phyloP scores from a whole-genome alignment of 2,888 invertebrate genomes.

The Dusona sp. region DNA sequence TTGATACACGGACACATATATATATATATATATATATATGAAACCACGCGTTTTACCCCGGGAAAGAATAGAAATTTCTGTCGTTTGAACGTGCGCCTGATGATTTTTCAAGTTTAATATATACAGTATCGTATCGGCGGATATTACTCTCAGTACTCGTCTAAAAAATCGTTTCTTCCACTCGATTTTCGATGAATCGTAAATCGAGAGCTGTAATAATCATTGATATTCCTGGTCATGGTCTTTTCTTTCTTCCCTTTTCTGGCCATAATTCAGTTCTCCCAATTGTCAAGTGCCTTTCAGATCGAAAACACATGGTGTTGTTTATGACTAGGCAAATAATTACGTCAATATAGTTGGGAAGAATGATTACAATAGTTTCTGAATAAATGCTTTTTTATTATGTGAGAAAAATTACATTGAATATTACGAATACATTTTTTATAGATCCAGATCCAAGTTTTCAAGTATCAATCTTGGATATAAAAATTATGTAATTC shows the following conservation, averaged over 20 bases:
- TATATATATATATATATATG: neutral
- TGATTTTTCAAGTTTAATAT: slow-evolving; percentile 60
- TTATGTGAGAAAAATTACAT: no score
- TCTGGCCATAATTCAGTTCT: slow-evolving; percentile 5
- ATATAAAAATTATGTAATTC: neutral
- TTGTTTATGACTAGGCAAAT: neutral
- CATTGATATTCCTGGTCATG: neutral
- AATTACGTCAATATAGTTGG: neutral
- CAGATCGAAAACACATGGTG: slow-evolving; percentile 10
- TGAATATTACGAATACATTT: no score
- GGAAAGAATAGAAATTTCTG: slow-evolving; percentile 55
- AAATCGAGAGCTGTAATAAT: slow-evolving; percentile 22
- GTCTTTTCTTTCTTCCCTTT: neutral
- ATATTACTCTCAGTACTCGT: slow-evolving; percentile 42
- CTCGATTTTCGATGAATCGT: slow-evolving; percentile 61
- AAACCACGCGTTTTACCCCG: slow-evolving; percentile 34
- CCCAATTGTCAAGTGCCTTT: slow-evolving; percentile 27
- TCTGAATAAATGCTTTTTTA: neutral
- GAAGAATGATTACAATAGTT: neutral
- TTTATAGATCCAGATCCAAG: neutral
- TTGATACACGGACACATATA: no score
- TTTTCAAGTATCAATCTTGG: neutral
- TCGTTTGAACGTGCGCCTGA: slow-evolving; percentile 62
- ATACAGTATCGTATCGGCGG: slow-evolving; percentile 44
- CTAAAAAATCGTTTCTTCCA: slow-evolving; percentile 66